Base-by-base conservation (phyloP, 2,113 vertebrate genomes). In the Alces alces region DNA sequence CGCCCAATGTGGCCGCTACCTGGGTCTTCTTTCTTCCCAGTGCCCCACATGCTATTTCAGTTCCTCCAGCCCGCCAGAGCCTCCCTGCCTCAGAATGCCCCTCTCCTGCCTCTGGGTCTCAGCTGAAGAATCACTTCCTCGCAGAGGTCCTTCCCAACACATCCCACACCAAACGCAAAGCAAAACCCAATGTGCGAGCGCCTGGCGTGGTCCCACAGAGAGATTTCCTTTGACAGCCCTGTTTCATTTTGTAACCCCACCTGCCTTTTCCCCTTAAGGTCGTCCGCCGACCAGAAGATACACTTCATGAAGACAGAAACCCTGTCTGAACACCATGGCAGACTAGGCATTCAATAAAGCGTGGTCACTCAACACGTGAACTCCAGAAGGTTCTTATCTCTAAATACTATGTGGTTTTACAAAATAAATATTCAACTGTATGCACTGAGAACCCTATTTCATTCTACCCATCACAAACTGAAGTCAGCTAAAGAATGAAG, bases 281-380 rank as follows among this genome's bases (percentile, higher is more conserved):
- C 89, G 82, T 28, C 36, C 30, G 33, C 23, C 36, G 79, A 45
- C 19, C 4, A 57, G 11, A 50, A 83, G 73, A 3, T 21, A 76
- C 4, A 21, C 52, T 25, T 61, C 45, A 50, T 0, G 55, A 83
- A 82, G 50, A 52, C 64, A 79, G 14, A 28, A 11, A 19, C 70
- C 54, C 17, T 5, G 60, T 83, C 61, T 36, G 6, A 12, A 61
- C 66, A 33, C 36, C 64, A 76, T 2, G 3, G 1, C 52, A 54
- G 30, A 30, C 54, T 21, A 0, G 17, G 21, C 36, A 30, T 60
- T 82, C 50, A 9, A 0, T 17, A 30, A 33, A 19, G 30, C 2
- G 0, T 4, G 36, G 0, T 50, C 45, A 19, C 47, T 5, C 14
- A 47, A 30, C 1, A 27, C 17, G 2, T 3, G 12, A 73, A 60